Base-by-base conservation (phyloP, 1,140 invertebrate species). In the Drosophila bocki region DNA sequence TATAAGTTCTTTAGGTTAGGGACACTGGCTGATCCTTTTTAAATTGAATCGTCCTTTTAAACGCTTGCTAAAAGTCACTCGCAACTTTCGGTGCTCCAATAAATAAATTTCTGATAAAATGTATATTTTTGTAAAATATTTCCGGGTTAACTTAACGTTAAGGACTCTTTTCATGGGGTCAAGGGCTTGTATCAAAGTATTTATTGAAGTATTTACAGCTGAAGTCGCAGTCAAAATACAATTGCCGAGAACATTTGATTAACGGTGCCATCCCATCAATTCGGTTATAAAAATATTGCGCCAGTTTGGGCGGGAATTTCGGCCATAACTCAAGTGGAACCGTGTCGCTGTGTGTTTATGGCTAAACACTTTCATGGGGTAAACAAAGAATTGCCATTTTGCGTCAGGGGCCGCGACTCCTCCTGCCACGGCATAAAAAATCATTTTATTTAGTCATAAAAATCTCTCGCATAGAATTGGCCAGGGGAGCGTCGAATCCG, bases 381-480 rank as follows among this genome's bases (percentile, higher is more conserved):
- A 87, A 86, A 87, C 79, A 79, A 65, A 83, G 63, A 83, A 83
- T 83, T 88, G 84, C 62, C 84, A 80, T 80, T 87, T 87, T 77
- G 75, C 26, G 82, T 68, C 82, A 82, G 71, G 80, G 78, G 69
- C 51, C 54, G 37, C n/a, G 84, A 78, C 51, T 42, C 37, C 41
- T 19, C 53, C 47, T 39, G 33, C 33, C 42, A 6, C 42, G 44
- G 53, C 45, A 42, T 70, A 45, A 80, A 69, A 86, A 87, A 88
- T 63, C 76, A 77, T 87, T 82, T 86, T 86, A 87, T 87, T 88
- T 80, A 87, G 83, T 74, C 84, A 83, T 87, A 83, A 87, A 86
- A 88, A 83, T 83, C 61, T 67, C 77, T 67, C 76, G 76, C 63
- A 78, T 80, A 72, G 81, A 80, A 80, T 63, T 83, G 63, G 78